These are phyloP conservation scores for Rhagoletis zephyria DNA, from an alignment of 1,140 invertebrate species.

Conservation along the genomic window DNA sequence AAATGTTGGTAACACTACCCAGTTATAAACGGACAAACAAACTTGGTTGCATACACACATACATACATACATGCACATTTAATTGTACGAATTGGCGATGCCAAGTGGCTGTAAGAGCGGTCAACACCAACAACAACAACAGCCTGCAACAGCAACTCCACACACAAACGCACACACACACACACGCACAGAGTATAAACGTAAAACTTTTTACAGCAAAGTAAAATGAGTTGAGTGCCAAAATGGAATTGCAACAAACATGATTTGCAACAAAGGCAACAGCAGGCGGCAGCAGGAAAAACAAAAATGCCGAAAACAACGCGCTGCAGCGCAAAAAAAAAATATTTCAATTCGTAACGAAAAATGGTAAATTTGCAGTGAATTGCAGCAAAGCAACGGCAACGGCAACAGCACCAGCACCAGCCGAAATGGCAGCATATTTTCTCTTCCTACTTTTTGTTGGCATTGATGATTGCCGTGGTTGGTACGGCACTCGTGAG, in stretches of 20 bases:
- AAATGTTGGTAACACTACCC: constrained; percentile 11
- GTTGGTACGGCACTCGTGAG: constrained; percentile 5
- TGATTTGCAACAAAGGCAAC: not conserved
- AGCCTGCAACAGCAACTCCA: not conserved
- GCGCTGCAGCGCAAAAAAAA: not conserved
- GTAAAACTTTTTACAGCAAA: constrained; percentile 22
- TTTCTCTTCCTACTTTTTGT: constrained; percentile 29
- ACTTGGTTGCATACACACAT: not conserved
- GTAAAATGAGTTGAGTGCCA: constrained; percentile 36
- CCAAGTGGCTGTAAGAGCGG: not conserved
- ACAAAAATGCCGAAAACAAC: not conserved
- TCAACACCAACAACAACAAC: not conserved
- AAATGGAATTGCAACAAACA: constrained; percentile 13
- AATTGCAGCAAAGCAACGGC: not conserved
- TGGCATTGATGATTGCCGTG: not conserved
- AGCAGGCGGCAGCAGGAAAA: constrained; percentile 16
- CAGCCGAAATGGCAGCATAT: constrained; percentile 25
- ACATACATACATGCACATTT: not conserved
- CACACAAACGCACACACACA: not conserved
- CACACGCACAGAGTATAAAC: too few relatives aligned
- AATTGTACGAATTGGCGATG: not conserved
- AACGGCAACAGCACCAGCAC: not conserved
- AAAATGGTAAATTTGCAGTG: constrained; percentile 46
- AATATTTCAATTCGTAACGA: not conserved
- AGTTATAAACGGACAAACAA: not conserved